Base-by-base conservation (phyloP, 2,113 vertebrate genomes). In the Ctenodactylus gundi region DNA sequence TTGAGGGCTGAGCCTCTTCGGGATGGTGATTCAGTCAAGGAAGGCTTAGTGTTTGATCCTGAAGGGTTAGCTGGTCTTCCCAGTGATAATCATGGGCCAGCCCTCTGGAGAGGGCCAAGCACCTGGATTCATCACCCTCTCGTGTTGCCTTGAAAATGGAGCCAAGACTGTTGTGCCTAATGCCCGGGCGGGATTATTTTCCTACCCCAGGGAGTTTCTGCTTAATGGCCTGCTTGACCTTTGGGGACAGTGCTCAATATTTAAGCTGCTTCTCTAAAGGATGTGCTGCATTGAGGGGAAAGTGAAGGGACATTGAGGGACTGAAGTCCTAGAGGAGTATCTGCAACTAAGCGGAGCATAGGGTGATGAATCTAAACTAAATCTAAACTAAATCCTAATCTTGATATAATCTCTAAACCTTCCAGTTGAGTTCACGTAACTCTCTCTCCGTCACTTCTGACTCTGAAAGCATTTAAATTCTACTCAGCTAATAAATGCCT, bases 301-400 rank as follows among this genome's bases (percentile, higher is more conserved):
- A 44, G 57, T 6, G 31, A 41, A 55, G 55, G 51, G 11, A 17
- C 65, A 8, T 9, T 8, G 17, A 41, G 53, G 31, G 6, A 1
- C 0, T 7, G 4, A n/a, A 21, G 4, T 20, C 3, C 34, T 4
- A 41, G 18, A 27, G 6, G 10, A n/a, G 15, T 0, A 39, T 3
- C 6, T 23, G 0, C 6, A n/a, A 27, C 9, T 17, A n/a, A n/a
- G n/a, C n/a, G 51, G 25, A 83, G 23, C 57, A 20, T 0, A 31
- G 7, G 11, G 4, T 57, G 29, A 55, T 41, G 57, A 36, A n/a
- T n/a, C n/a, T n/a, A n/a, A n/a, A n/a, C n/a, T n/a, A n/a, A n/a
- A n/a, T n/a, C n/a, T n/a, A n/a, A 44, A 13, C 41, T 58, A 17
- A 5, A 81, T 13, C 70, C 9, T 12, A 34, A 73, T 62, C 41